Base-by-base conservation (phyloP, 2,113 vertebrate species). In the Lasiurus cinereus region DNA sequence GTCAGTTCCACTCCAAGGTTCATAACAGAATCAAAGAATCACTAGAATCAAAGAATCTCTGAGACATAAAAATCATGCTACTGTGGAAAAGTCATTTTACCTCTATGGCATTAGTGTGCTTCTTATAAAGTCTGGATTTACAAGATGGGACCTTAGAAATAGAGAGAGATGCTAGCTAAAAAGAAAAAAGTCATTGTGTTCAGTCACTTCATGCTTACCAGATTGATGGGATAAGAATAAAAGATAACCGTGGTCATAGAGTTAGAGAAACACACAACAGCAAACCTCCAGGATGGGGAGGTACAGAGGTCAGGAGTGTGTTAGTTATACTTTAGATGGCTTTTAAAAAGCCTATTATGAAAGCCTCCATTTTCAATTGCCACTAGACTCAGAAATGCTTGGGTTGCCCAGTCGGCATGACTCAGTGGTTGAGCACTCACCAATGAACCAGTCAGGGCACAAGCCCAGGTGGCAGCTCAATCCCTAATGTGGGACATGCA, bases 41-140 rank as follows among this genome's bases (percentile, higher is more conserved):
- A 54, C 24, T 46, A 90, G 79, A 93, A 93, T 52, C 21, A 95
- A 95, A 88, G 59, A 85, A 88, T 66, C 72, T 90, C 19, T 14
- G 36, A 67, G 46, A 76, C 3, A 92, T 46, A 91, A 73, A 66
- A 77, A 78, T 24, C 29, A 14, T 31, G 82, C 83, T 92, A 59
- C 64, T 74, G 66, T 85, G 64, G 22, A 76, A 92, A 92, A 85
- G 43, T 29, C 31, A 36, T 64, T 91, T 80, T 64, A 50, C 69
- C 72, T 93, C 74, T 27, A 85, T 2, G 19, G 50, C 22, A 24
- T 54, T 72, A 80, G 31, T 46, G 11, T 79, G 33, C 43, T 94
- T 92, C 83, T 69, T 36, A 27, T 27, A 36, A 43, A 92, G 43
- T 83, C 16, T 16, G 79, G 84, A 94, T 69, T 54, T 64, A 94